Evolutionary conservation across 2,888 invertebrate genomes (phyloP).

Genomic region (Oscheius sp.): DNA sequence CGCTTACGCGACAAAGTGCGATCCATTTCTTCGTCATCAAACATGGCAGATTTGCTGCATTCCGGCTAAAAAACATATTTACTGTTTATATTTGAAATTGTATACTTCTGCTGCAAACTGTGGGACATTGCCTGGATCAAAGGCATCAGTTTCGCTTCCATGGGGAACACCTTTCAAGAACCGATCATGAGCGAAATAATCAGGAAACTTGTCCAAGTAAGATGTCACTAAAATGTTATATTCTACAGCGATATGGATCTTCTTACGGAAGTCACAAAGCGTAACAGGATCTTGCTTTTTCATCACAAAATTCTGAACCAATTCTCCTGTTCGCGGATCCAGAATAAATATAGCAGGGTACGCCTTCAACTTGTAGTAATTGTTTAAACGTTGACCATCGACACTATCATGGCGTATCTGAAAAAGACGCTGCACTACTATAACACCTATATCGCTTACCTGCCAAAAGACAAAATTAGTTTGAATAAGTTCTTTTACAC

Average conservation of each 20-base stretch:
- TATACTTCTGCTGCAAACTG: conserved; percentile 34
- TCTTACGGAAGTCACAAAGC: conserved; percentile 54
- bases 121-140: conserved; percentile 30
- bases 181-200: conserved; percentile 55
- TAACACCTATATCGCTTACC: conserved; percentile 74
- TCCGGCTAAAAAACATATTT: conserved; percentile 20
- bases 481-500: conserved; percentile 79
- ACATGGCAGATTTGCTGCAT: conserved; percentile 27
- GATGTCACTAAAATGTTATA: conserved; percentile 49
- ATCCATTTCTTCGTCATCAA: conserved; percentile 17
- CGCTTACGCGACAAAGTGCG: conserved; percentile 5
- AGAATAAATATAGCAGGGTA: conserved; percentile 63
- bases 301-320: conserved; percentile 41
- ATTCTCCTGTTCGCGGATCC: conserved; percentile 65
- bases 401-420: conserved; percentile 46
- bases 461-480: conserved; percentile 82
- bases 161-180: conserved; percentile 8
- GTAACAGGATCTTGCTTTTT: conserved; percentile 49
- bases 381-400: conserved; percentile 50
- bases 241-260: background rate
- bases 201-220: conserved; percentile 60
- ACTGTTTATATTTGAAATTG: background rate
- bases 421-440: background rate
- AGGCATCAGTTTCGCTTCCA: conserved; percentile 13
- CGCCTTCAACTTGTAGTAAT: conserved; percentile 50